Conservation (phyloP, 2,888 invertebrate genomes). For the Tachina grossa region DNA sequence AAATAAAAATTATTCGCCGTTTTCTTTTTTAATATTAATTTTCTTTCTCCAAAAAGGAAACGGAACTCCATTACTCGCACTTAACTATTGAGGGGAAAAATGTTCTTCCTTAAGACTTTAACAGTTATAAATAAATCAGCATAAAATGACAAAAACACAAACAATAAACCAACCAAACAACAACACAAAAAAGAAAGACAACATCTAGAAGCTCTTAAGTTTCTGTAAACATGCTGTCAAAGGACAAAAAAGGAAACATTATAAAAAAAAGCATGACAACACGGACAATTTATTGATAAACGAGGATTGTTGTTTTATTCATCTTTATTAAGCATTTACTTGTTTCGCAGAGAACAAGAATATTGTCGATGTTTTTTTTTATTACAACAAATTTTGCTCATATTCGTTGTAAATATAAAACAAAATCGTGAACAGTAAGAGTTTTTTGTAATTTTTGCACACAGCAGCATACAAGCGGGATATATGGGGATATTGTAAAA, state of each 20-base stretch:
- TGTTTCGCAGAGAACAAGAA: conserved; percentile 42
- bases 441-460: conserved; percentile 35
- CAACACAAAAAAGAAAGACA: conserved; percentile 19
- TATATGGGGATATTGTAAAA: conserved; percentile 22
- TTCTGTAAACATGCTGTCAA: conserved; percentile 66
- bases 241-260: conserved; percentile 56
- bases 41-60: conserved; percentile 44
- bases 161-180: conserved; percentile 42
- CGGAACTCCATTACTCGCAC: conserved; percentile 70
- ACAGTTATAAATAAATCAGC: conserved; percentile 67
- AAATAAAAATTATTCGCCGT: neutral
- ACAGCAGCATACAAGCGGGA: conserved; percentile 3
- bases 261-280: conserved; percentile 58
- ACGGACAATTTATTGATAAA: conserved; percentile 69
- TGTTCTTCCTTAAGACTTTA: conserved; percentile 34
- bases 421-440: conserved; percentile 49
- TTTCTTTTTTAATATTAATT: conserved; percentile 27
- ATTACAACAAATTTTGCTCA: conserved; percentile 22
- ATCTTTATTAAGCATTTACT: conserved; percentile 18
- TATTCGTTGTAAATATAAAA: conserved; percentile 41
- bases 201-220: conserved; percentile 66
- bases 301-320: conserved; percentile 49
- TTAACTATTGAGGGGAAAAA: conserved; percentile 33
- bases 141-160: conserved; percentile 66
- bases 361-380: conserved; percentile 62